These are phyloP conservation scores for Gobio occitaniae DNA, from an alignment of 2,797 vertebrate genomes.

Conservation along the genomic window DNA sequence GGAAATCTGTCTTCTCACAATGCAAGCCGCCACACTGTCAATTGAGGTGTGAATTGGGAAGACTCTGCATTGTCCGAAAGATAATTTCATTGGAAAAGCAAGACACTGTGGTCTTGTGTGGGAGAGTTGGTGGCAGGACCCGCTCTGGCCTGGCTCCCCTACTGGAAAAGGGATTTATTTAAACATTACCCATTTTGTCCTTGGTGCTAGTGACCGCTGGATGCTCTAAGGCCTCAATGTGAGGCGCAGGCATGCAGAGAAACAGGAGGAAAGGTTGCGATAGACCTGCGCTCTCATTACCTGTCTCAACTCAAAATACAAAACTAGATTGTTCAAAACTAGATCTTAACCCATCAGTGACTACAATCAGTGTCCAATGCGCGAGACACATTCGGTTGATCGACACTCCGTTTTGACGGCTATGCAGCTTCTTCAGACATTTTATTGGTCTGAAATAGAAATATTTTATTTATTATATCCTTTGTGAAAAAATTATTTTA, in stretches of 20 bases:
- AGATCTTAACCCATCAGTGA: neutral
- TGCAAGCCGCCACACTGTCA: conserved; percentile 78
- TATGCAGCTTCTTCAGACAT: neutral
- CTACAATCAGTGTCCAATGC: neutral
- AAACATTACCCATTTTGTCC: conserved; percentile 31
- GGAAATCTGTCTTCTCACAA: conserved; percentile 77
- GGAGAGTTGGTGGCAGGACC: conserved; percentile 67
- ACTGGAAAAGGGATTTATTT: conserved; percentile 72
- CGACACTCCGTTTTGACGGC: neutral
- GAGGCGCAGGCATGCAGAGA: conserved; percentile 16
- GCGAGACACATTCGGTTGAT: neutral
- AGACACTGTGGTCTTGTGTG: conserved; percentile 77
- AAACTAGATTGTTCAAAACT: conserved; percentile 11
- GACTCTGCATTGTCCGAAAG: conserved; percentile 79
- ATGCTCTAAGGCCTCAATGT: conserved; percentile 82
- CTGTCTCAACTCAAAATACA: conserved; percentile 50
- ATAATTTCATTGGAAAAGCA: conserved; percentile 85
- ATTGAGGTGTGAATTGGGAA: conserved; percentile 79
- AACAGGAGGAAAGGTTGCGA: conserved; percentile 65
- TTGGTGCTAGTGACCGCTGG: conserved; percentile 58
- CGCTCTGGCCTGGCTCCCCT: conserved; percentile 76
- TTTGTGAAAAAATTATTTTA: too few species aligned
- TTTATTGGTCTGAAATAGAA: neutral
- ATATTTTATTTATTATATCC: neutral
- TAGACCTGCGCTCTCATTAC: conserved; percentile 63